Evolutionary conservation across 2,888 invertebrate genomes (phyloP), one percentile per base, ranked within the genome.

Genomic region (Branchellion lobata): DNA sequence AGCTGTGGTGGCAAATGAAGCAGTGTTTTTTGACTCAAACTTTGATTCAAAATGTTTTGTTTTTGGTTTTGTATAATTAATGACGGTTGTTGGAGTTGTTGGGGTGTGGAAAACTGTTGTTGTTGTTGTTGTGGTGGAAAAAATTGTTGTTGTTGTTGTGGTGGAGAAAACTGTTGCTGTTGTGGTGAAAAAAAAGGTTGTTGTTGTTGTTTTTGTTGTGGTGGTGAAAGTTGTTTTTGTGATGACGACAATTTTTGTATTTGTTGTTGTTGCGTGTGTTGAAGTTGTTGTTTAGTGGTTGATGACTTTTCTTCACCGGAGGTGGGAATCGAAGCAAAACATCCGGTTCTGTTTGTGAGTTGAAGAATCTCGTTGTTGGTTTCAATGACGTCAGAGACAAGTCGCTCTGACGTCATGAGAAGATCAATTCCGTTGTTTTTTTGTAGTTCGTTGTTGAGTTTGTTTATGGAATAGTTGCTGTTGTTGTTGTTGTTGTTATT

Each of bases 311-410:
- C 21, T 29, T 18, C 27, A 21, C 65, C 8, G 5, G 34, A 34
- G 27, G 33, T 34, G 0, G 77, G 77, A 29, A 77, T 77, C 21
- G 77, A 77, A 29, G 77, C 77, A 34, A 57, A 77, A 34, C 57
- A 57, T 34, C 77, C 77, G 3, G 61, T 61, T 11, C 77, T 33
- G 36, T 57, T 33, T 0, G 77, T 77, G n/a, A 77, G 36, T 5
- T 77, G 57, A 24, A 33, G 61, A 53, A 77, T 53, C 40, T 77
- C 77, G 27, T 77, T 31, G 21, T 57, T 57, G 21, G n/a, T 24
- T 24, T 57, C 61, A 3, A 57, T 57, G n/a, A 57, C 61, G 21
- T 57, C 61, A 5, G 61, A 57, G 8, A 18, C 47, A 14, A 47
- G 18, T 3, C 21, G 5, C 21, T 18, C 21, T 3, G 61, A 24